These are phyloP conservation scores for Coregonus suidteri DNA, from an alignment of 2,797 vertebrate species.

Conservation along the genomic window DNA sequence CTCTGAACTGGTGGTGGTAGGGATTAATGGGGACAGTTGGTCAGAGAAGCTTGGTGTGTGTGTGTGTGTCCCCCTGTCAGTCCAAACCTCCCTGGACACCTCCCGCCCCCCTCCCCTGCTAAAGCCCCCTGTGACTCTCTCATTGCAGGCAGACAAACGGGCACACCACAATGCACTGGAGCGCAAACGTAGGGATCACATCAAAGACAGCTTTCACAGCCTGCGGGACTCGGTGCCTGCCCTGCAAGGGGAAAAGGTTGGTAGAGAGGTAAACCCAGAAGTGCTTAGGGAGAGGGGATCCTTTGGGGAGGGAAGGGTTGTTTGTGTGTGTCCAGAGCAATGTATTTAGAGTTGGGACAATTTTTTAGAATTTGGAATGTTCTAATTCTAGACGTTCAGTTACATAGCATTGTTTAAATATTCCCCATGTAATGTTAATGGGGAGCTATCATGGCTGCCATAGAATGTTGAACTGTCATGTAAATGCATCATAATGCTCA, in stretches of 20 bases:
- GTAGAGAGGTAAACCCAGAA: conserved; percentile 65
- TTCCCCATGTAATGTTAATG: too few relatives aligned
- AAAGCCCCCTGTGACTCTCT: conserved; percentile 81
- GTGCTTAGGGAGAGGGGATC: conserved; percentile 9
- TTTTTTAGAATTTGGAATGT: not conserved
- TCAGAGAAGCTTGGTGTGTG: not conserved
- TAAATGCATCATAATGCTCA: not conserved
- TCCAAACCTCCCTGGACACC: conserved; percentile 58
- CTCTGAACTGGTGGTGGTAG: not conserved
- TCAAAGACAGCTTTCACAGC: conserved; percentile 99
- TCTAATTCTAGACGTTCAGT: not conserved
- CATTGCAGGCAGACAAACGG: conserved; percentile 95
- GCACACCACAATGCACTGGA: conserved; percentile 99
- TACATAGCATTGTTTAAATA: not conserved
- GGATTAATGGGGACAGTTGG: not conserved
- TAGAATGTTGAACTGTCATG: not conserved
- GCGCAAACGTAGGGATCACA: conserved; percentile 99
- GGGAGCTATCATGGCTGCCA: not conserved
- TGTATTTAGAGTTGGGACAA: conserved; percentile 75
- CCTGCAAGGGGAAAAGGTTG: conserved; percentile 98
- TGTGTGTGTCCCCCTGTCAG: not conserved
- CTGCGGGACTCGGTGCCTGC: conserved; percentile 96
- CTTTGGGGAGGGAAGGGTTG: conserved; percentile 28
- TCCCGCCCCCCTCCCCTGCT: conserved; percentile 47
- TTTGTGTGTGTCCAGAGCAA: not conserved